Evolutionary conservation across 2,888 invertebrate genomes (phyloP), one percentile per base, ranked within the genome.

Genomic region (Crossocerus cetratus): DNA sequence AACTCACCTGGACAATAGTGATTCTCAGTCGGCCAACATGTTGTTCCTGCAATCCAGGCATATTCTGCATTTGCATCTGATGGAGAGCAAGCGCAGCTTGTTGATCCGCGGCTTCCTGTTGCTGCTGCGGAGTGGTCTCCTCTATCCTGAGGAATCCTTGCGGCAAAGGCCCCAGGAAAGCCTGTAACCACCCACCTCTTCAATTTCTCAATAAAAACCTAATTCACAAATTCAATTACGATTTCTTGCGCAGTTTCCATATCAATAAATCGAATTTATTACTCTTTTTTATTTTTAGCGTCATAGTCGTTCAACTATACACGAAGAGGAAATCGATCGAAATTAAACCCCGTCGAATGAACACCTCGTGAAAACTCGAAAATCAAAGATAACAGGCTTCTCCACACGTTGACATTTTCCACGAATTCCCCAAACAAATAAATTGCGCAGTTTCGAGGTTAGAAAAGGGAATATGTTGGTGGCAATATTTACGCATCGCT

Each of bases 101-200:
- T 82, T 95, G 94, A 90, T 96, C 96, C 1, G 94, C 93, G 60
- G 95, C 94, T 82, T 95, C 93, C 83, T 94, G 94, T 81, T 95
- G 94, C 74, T 94, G 92, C 49, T 94, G 92, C 1, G 93, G 92
- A 69, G 92, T 93, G 44, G 93, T 90, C 5, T 92, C 86, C 42
- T 89, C 89, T 59, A 93, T 87, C 75, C 93, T 92, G 42, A 97
- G 92, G 87, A 97, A 97, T 77, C 96, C 95, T 8, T 93, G 91
- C 0, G 97, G 96, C 22, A 97, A 91, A 2, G 96, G 94, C 0
- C 96, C 96, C 58, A 97, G 90, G 86, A 96, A 93, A 5, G 96
- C 95, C 95, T 95, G 42, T 23, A 14, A 20, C 58, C 21, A 59
- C 11, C n/a, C 43, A 23, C 4, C 11, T 14, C 44, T 13, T 59